phyloP scores from a whole-genome alignment of 1,140 invertebrate species.

The Gryllus bimaculatus region DNA sequence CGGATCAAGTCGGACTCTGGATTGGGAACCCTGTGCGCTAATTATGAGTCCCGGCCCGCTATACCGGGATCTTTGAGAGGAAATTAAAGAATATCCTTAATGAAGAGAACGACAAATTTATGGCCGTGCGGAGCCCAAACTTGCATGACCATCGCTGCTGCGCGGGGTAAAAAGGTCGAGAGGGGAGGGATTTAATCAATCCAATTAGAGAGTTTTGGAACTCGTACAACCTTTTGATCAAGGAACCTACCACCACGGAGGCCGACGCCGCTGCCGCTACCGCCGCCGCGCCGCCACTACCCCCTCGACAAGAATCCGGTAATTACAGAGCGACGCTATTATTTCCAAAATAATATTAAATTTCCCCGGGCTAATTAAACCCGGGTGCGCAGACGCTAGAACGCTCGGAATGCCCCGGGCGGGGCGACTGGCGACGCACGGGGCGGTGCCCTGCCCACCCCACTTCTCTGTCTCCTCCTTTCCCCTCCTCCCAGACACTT shows the following conservation, averaged over 20 bases:
- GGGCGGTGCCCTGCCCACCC: no score
- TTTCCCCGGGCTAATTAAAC: neutral
- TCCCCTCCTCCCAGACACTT: no score
- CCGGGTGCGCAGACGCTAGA: neutral
- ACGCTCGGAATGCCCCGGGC: neutral
- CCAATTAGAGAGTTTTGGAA: conserved; percentile 4
- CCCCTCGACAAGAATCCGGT: neutral
- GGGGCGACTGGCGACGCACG: neutral
- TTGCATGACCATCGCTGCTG: neutral
- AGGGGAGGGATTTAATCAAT: conserved; percentile 1
- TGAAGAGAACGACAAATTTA: conserved; percentile 5
- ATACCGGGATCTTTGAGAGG: neutral
- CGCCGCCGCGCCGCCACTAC: neutral
- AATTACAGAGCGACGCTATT: conserved; percentile 4
- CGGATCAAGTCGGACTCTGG: neutral
- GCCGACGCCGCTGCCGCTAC: no score
- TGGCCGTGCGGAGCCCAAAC: neutral
- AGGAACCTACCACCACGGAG: neutral
- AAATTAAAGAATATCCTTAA: conserved; percentile 6
- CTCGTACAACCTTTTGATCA: conserved; percentile 4
- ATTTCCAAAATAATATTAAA: conserved; percentile 6
- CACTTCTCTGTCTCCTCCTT: no score
- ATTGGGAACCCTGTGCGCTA: neutral
- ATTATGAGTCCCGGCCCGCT: neutral
- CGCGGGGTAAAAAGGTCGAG: neutral